Evolutionary conservation across 2,888 invertebrate species (phyloP), one percentile per base, ranked within the genome.

Genomic region (Lottia scabra): DNA sequence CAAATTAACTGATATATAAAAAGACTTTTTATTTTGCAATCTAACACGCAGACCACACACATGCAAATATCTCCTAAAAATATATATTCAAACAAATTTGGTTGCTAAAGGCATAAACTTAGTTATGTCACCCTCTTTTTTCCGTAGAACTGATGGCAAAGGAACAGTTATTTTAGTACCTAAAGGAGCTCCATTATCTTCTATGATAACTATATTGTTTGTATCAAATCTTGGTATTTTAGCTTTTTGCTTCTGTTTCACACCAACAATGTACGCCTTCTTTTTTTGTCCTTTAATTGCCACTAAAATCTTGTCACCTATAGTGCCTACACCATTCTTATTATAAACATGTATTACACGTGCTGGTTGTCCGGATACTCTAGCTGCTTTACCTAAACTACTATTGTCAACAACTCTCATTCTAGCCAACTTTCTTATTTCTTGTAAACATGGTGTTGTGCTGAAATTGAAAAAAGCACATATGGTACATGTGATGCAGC

Each of bases 341-440:
- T 91, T 70, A 91, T 89, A 87, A 72, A 99, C 94, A 87, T 98
- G 97, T 85, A 99, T 98, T 84, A 95, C 93, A 89, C 93, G 94
- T 0, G 98, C 97, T 15, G 98, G 96, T 90, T 95, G 95, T 65
- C 98, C 98, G 87, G 96, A 95, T 1, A 95, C 93, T 95, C 97
- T 97, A 1, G 98, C 98, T 87, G 95, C 93, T 89, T 96, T 97
- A 46, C 99, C 99, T 75, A 99, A 93, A 80, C 95, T 94, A 71
- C 97, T 97, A 90, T 99, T 99, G 90, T 99, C 99, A 2, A 99
- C 99, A 8, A 98, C 97, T 84, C 97, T 92, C 19, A 98, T 91
- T 67, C 96, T 91, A 1, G 95, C 92, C 79, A 96, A 67, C 74
- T 88, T 87, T 63, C 80, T 79, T 0, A 91, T 81, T 67, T 89